Evolutionary conservation across 1,140 invertebrate genomes (phyloP).

Genomic region (Drosophila bocki): DNA sequence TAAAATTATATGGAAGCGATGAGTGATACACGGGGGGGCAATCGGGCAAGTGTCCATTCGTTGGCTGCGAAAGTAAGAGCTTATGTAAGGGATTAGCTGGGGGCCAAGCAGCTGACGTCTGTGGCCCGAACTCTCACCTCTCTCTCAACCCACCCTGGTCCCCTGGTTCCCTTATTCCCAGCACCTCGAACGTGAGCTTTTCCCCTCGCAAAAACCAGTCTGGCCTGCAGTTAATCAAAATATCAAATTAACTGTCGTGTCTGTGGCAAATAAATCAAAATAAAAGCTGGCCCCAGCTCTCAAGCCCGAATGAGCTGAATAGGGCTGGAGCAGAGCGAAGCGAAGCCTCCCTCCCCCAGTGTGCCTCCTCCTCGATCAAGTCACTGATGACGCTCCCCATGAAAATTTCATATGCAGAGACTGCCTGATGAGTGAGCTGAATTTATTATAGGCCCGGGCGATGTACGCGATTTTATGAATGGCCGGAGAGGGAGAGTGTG

Average conservation of each 20-base stretch:
- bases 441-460: slow-evolving; percentile 73
- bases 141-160: background rate
- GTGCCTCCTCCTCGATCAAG: slow-evolving; percentile 34
- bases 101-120: slow-evolving; percentile 46
- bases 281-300: slow-evolving; percentile 59
- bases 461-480: slow-evolving; percentile 69
- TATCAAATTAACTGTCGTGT: slow-evolving; percentile 85
- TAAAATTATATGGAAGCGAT: slow-evolving; percentile 61
- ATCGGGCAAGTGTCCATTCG: slow-evolving; percentile 20
- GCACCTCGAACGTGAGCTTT: slow-evolving; percentile 12
- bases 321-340: slow-evolving; percentile 18
- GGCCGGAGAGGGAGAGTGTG: slow-evolving; percentile 24
- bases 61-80: slow-evolving; percentile 58
- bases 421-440: slow-evolving; percentile 71
- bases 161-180: background rate
- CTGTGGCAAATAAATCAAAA: slow-evolving; percentile 84
- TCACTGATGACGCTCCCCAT: slow-evolving; percentile 60
- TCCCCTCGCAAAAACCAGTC: slow-evolving; percentile 38
- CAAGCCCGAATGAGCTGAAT: slow-evolving; percentile 31
- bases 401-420: slow-evolving; percentile 70
- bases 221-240: slow-evolving; percentile 82
- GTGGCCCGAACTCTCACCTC: slow-evolving; percentile 22
- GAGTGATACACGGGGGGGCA: slow-evolving; percentile 1
- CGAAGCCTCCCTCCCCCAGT: background rate
- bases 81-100: slow-evolving; percentile 57